Evolutionary conservation across 2,888 invertebrate genomes (phyloP).

Genomic region (Erpobdella octoculata): DNA sequence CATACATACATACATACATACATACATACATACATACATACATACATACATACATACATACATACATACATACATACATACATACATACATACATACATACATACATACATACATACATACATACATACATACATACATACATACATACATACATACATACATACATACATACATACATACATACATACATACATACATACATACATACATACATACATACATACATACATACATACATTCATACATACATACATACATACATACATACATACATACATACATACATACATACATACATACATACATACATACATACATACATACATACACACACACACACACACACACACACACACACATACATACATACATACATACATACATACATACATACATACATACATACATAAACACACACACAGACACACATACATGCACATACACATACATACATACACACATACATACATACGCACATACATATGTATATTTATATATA

Average conservation of each 20-base stretch:
- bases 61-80: conserved; percentile 21
- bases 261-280: background rate
- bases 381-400: background rate
- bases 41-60: background rate
- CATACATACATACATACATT: conserved; percentile 14
- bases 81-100: conserved; percentile 28
- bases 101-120: conserved; percentile 32
- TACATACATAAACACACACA: no score
- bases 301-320: background rate
- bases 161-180: conserved; percentile 23
- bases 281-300: background rate
- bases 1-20: conserved; percentile 13
- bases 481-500: no score
- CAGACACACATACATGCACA: no score
- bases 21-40: no score
- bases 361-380: background rate
- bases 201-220: conserved; percentile 26
- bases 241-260: background rate
- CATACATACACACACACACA: background rate
- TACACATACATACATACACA: no score
- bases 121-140: conserved; percentile 32
- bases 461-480: no score
- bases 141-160: conserved; percentile 29
- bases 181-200: conserved; percentile 24
- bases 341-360: background rate